Conservation (phyloP, 2,797 vertebrate species). For the Trichosurus vulpecula region DNA sequence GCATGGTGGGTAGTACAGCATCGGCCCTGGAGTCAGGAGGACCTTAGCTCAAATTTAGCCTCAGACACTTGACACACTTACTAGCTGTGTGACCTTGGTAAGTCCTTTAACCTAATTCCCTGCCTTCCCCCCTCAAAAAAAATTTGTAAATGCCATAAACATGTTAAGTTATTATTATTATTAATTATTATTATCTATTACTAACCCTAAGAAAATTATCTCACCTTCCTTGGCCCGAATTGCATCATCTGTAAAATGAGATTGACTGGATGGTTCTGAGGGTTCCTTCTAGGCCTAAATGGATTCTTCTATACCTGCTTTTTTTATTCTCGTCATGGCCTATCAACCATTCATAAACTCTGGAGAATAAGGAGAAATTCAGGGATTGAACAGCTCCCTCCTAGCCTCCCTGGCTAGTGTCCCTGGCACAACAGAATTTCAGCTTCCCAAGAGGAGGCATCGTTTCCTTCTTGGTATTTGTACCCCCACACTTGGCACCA, state of each 20-base stretch:
- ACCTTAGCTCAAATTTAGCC: background rate
- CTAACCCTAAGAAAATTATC: too few relatives aligned
- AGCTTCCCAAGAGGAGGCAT: background rate
- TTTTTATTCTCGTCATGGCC: background rate
- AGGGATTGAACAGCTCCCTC: background rate
- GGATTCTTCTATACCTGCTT: too few relatives aligned
- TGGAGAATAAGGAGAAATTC: background rate
- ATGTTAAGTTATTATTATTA: too few relatives aligned
- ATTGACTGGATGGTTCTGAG: background rate
- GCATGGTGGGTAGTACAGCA: too few relatives aligned
- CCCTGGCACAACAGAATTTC: too few relatives aligned
- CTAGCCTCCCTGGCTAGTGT: too few relatives aligned
- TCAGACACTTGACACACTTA: background rate
- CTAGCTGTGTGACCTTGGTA: background rate
- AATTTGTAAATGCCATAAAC: too few relatives aligned
- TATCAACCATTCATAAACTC: background rate
- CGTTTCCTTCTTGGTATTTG: background rate
- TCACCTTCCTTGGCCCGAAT: background rate
- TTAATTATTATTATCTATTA: too few relatives aligned
- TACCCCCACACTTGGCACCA: too few relatives aligned
- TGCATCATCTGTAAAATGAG: too few relatives aligned
- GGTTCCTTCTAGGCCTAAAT: background rate
- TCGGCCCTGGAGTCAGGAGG: background rate
- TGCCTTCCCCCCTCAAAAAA: too few relatives aligned
- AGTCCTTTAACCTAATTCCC: background rate